Evolutionary conservation across 2,113 vertebrate species (phyloP).

Genomic region (Galbula dea): DNA sequence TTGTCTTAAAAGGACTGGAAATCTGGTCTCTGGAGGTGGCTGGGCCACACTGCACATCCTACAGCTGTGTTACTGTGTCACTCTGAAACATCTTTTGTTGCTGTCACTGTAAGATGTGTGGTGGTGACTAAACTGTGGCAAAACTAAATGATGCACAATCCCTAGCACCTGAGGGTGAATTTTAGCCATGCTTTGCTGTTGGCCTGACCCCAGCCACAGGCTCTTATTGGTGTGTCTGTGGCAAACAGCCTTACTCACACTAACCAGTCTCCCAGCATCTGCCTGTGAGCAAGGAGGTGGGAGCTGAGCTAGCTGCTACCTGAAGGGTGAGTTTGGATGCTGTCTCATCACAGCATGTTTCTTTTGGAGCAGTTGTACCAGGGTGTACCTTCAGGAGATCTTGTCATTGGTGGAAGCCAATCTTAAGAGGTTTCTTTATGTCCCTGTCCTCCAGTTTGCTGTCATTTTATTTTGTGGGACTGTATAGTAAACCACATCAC

Average conservation of each 20-base stretch:
- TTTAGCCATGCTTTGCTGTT: background rate
- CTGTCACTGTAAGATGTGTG: background rate
- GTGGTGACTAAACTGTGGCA: background rate
- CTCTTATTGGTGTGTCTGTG: background rate
- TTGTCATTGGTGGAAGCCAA: background rate
- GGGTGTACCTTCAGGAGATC: background rate
- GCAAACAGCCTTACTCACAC: background rate
- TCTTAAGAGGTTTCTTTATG: background rate
- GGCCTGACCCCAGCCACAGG: background rate
- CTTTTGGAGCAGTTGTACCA: background rate
- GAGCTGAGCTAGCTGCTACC: background rate
- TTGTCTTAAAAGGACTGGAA: background rate
- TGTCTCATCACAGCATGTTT: background rate
- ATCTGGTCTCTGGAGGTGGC: background rate
- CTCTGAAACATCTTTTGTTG: background rate
- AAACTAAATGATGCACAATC: background rate
- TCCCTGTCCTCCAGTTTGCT: background rate
- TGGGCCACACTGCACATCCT: accelerated
- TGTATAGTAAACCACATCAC: background rate
- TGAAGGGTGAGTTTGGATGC: background rate
- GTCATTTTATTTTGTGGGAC: background rate
- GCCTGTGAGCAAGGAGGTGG: background rate
- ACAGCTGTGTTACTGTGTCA: background rate
- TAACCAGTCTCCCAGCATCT: background rate
- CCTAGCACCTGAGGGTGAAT: background rate